These are phyloP conservation scores for Fistularia tabacaria DNA, from an alignment of 2,797 vertebrate species.

Conservation along the genomic window DNA sequence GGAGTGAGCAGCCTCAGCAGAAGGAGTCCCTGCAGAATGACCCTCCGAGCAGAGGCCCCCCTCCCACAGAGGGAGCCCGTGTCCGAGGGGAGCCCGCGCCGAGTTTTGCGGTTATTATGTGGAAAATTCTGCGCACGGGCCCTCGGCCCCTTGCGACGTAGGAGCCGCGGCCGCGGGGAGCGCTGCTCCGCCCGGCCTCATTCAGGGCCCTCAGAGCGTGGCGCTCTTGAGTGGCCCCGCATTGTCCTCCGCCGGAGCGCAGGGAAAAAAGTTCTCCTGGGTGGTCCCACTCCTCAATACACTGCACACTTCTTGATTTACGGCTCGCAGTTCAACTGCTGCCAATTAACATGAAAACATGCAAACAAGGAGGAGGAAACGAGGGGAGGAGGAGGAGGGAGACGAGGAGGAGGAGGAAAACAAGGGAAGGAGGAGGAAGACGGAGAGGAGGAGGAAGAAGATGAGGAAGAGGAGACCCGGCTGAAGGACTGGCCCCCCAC, in stretches of 20 bases:
- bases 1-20: too few species aligned
- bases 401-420: constrained; percentile 13
- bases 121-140: too few species aligned
- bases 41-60: too few species aligned
- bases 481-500: too few species aligned
- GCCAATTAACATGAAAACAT: constrained; percentile 75
- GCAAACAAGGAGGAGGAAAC: constrained; percentile 14
- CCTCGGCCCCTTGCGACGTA: constrained; percentile 34
- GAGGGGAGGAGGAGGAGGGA: constrained; percentile 8
- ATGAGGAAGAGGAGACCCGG: neutral
- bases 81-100: too few species aligned
- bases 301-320: constrained; percentile 81
- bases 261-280: constrained; percentile 63
- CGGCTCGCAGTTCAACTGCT: constrained; percentile 79
- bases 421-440: neutral
- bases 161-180: constrained; percentile 48
- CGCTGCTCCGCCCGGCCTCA: constrained; percentile 70
- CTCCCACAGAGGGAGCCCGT: too few species aligned
- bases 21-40: too few species aligned
- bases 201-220: constrained; percentile 70
- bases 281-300: constrained; percentile 79
- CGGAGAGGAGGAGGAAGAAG: neutral
- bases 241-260: constrained; percentile 55
- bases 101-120: too few species aligned
- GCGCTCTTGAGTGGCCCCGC: constrained; percentile 69